These are phyloP conservation scores for Takifugu bimaculatus DNA, from an alignment of 2,113 vertebrate species.

Conservation along the genomic window DNA sequence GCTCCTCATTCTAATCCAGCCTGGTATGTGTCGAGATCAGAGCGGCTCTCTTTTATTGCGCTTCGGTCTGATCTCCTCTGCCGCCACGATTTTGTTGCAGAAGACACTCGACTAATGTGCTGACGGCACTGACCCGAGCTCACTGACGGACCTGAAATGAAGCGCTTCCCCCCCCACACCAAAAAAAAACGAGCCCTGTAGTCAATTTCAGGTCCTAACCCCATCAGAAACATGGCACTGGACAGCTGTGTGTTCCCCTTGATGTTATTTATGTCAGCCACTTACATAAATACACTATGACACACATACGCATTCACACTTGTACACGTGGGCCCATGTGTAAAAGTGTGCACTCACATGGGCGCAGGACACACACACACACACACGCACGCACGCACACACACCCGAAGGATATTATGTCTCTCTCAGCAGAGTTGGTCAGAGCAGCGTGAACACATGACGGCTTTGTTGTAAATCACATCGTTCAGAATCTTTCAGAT, in stretches of 20 bases:
- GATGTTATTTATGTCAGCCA: slow-evolving; percentile 69
- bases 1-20: slow-evolving; percentile 72
- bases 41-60: slow-evolving; percentile 44
- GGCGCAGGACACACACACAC: slow-evolving; percentile 25
- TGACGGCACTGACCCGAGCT: slow-evolving; percentile 6
- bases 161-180: slow-evolving; percentile 5
- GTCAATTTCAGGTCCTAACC: slow-evolving; percentile 44
- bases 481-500: slow-evolving; percentile 16
- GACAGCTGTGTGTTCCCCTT: slow-evolving; percentile 63
- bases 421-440: slow-evolving; percentile 67
- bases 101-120: slow-evolving; percentile 18
- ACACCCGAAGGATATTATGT: slow-evolving; percentile 71
- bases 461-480: slow-evolving; percentile 30
- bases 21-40: slow-evolving; percentile 65
- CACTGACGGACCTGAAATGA: slow-evolving; percentile 21
- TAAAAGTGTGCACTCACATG: slow-evolving; percentile 21
- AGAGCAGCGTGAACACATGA: slow-evolving; percentile 37
- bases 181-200: slow-evolving; percentile 18
- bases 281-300: slow-evolving; percentile 56
- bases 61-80: slow-evolving; percentile 42
- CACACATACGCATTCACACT: slow-evolving; percentile 48
- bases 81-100: slow-evolving; percentile 29
- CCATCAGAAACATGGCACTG: slow-evolving; percentile 44
- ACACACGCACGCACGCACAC: slow-evolving; percentile 38
- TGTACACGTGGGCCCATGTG: slow-evolving; percentile 24